phyloP scores from a whole-genome alignment of 2,113 vertebrate genomes.

The Marmota monax region DNA sequence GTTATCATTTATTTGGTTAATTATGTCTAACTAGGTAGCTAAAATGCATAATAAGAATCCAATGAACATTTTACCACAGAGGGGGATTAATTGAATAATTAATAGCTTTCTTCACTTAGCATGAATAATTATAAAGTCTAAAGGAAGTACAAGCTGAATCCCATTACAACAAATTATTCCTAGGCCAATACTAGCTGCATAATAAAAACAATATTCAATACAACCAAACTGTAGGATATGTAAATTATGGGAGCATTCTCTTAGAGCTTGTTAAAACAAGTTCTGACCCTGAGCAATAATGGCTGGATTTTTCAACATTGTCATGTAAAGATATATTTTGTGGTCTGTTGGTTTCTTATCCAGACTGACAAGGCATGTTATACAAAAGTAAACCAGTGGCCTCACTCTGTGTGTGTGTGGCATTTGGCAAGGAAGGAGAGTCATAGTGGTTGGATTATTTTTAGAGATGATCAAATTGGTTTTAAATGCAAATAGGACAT shows the following conservation, averaged over 20 bases:
- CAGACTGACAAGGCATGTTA: background rate
- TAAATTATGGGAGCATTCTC: background rate
- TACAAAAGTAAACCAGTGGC: background rate
- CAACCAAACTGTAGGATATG: background rate
- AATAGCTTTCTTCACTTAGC: conserved; percentile 64
- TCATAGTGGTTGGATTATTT: background rate
- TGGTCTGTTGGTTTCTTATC: background rate
- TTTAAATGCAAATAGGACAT: conserved; percentile 42
- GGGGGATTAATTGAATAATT: conserved; percentile 73
- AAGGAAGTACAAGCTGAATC: conserved; percentile 56
- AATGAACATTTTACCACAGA: conserved; percentile 59
- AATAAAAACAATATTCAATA: background rate
- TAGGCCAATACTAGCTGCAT: background rate
- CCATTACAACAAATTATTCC: background rate
- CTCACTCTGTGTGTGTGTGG: background rate
- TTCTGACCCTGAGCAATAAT: background rate
- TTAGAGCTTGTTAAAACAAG: background rate
- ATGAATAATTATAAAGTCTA: conserved; percentile 74
- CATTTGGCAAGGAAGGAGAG: background rate
- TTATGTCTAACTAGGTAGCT: conserved; percentile 67
- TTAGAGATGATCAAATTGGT: background rate
- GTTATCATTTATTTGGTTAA: conserved; percentile 68
- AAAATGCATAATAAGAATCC: conserved; percentile 60
- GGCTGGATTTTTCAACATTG: background rate
- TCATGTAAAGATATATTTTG: background rate